Evolutionary conservation across 2,797 vertebrate species (phyloP).

Genomic region (Tolypeutes matacus): DNA sequence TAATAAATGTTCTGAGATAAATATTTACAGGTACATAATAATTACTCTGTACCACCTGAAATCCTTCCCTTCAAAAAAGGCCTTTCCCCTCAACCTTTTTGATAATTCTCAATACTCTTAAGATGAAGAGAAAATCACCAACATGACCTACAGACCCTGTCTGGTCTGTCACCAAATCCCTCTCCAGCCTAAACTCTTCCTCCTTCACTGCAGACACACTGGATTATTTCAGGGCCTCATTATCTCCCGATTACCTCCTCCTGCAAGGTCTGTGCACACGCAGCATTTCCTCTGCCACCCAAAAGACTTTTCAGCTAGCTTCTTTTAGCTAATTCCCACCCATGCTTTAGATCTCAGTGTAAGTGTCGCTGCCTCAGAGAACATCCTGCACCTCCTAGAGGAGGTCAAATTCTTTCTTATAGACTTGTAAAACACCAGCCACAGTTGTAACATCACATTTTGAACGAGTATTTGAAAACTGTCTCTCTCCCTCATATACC

Average conservation of each 20-base stretch:
- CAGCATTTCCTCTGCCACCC: neutral
- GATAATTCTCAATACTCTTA: neutral
- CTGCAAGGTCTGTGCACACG: no score
- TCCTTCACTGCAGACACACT: neutral
- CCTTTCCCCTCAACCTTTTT: neutral
- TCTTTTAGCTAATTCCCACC: neutral
- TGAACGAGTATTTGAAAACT: neutral
- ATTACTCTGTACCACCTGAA: neutral
- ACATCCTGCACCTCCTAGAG: neutral
- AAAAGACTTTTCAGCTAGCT: no score
- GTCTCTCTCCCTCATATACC: neutral
- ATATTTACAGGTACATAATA: neutral
- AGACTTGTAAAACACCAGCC: neutral
- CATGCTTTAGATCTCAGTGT: neutral
- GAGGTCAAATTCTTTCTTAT: neutral
- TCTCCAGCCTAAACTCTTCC: neutral
- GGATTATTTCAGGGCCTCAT: neutral
- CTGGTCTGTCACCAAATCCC: neutral
- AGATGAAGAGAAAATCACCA: neutral
- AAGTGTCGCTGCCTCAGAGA: neutral
- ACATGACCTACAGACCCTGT: neutral
- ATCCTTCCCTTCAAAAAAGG: neutral
- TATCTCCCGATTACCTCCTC: neutral
- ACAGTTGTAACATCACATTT: neutral
- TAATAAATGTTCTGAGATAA: constrained; percentile 15